Conservation (phyloP, 37 sponge, comb jelly and placozoan species). For the Haliclona indistincta region DNA sequence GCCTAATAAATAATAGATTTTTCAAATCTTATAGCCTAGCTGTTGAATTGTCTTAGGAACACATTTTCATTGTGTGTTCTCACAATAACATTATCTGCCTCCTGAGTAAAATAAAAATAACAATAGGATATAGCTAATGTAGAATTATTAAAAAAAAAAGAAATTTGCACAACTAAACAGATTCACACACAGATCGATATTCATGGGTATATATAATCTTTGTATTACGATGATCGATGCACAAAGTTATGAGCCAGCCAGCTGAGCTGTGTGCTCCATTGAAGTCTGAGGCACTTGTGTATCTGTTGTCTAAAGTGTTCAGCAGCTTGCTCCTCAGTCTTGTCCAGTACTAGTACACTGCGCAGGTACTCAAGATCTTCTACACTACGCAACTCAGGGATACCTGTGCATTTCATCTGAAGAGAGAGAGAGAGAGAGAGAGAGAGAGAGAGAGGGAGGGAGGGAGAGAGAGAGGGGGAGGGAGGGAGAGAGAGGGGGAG, state of each 20-base stretch:
- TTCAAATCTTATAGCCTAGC: no score
- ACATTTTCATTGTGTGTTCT: no score
- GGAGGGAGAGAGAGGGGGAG: conserved; percentile 7
- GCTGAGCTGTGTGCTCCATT: conserved; percentile 81
- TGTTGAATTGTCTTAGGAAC: no score
- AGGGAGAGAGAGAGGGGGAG: neutral
- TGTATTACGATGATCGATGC: conserved; percentile 19
- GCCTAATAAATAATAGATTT: no score
- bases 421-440: neutral
- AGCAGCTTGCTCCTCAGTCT: conserved; percentile 57
- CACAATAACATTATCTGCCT: no score
- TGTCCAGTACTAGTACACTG: conserved; percentile 67
- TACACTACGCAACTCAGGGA: conserved; percentile 88
- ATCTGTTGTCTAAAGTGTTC: conserved; percentile 76
- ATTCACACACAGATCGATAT: neutral
- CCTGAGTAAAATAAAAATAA: no score
- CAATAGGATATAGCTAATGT: neutral
- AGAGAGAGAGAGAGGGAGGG: neutral
- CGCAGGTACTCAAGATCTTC: conserved; percentile 82
- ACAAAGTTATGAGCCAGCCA: conserved; percentile 72
- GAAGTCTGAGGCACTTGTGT: conserved; percentile 66
- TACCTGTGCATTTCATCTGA: conserved; percentile 95
- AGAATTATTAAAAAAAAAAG: neutral
- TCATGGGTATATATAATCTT: neutral
- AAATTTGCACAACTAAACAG: neutral